Evolutionary conservation across 2,113 vertebrate species (phyloP), one percentile per base, ranked within the genome.

Genomic region (Noctilio leporinus): DNA sequence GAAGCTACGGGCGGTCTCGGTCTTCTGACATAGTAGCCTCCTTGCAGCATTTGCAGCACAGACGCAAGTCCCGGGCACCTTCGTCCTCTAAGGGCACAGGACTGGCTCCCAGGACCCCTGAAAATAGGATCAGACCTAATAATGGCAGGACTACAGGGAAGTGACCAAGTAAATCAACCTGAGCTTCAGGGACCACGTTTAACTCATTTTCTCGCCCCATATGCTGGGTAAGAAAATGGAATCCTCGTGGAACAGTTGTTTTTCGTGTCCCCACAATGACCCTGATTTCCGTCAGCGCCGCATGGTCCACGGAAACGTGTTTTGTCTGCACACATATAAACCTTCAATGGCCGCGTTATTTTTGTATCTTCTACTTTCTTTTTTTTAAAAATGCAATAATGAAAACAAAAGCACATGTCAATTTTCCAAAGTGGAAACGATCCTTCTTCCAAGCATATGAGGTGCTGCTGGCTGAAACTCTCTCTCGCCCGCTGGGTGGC

Each of bases 41-140:
- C n/a, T 82, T 35, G 69, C 7, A 22, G 43, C 3, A 33, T n/a
- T 38, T 28, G 5, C 2, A 15, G 16, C 47, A 7, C 3, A 59
- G 49, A 12, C 0, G 20, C 38, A 14, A 11, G 14, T 40, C 11
- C 8, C n/a, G 0, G 8, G 8, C 5, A 1, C 16, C 14, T 26
- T 28, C 19, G 55, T 51, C 3, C 43, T 70, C 45, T 5, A 33
- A 24, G 26, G 40, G 22, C 30, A 26, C 3, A 1, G 43, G 15
- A 38, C 10, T 57, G 19, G 53, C 5, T 4, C 19, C 19, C 30
- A 35, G 33, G 2, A 26, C n/a, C 55, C 35, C 47, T 30, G n/a
- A 77, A 38, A 33, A 19, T n/a, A 15, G 3, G 10, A 0, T 7
- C 16, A 86, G 24, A 15, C 30, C 55, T 1, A 67, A 9, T 14